These are phyloP conservation scores for Phaetusa simplex DNA, from an alignment of 2,113 vertebrate species.

Conservation along the genomic window DNA sequence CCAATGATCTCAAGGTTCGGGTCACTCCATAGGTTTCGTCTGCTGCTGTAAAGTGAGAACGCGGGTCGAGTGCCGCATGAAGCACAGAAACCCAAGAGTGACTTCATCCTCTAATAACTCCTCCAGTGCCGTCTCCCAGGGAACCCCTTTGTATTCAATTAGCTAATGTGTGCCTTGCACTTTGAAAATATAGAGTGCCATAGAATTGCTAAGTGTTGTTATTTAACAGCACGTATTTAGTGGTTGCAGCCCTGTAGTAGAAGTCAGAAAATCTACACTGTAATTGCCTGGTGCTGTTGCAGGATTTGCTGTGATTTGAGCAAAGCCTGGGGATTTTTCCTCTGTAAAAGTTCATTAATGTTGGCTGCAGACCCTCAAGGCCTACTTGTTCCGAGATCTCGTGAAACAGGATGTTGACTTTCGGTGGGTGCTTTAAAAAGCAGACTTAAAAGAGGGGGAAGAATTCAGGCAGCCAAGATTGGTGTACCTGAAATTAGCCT, in stretches of 20 bases:
- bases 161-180: conserved; percentile 63
- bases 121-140: conserved; percentile 49
- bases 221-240: conserved; percentile 39
- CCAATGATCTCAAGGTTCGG: background rate
- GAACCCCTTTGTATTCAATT: conserved; percentile 67
- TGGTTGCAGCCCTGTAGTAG: conserved; percentile 20
- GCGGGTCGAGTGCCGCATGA: background rate
- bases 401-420: background rate
- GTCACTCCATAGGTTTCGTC: background rate
- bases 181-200: conserved; percentile 40
- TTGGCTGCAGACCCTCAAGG: background rate
- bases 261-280: background rate
- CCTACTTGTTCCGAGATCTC: background rate
- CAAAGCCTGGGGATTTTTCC: background rate
- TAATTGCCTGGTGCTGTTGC: conserved; percentile 39
- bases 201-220: conserved; percentile 46
- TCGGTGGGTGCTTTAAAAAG: background rate
- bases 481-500: background rate
- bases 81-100: background rate
- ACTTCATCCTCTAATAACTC: conserved; percentile 49
- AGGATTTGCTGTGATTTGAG: background rate
- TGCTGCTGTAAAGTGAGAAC: background rate
- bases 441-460: background rate
- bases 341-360: conserved; percentile 34
- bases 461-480: background rate